Evolutionary conservation across 1,140 invertebrate species (phyloP), one percentile per base, ranked within the genome.

Genomic region (Diplogasteroides magnus): DNA sequence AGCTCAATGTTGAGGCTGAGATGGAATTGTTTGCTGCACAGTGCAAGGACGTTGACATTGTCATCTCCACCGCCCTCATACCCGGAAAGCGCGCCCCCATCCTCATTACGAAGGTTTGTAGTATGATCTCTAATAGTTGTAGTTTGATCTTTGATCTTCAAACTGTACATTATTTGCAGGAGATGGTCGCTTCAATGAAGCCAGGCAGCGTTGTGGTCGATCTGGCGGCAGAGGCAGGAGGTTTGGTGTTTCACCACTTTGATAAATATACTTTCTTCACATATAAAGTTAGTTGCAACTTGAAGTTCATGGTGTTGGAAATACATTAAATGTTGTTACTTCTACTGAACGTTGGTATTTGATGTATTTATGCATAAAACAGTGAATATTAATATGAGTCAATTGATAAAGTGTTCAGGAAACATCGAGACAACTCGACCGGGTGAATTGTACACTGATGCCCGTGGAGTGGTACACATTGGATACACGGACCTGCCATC

Each of bases 171-270:
- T 23, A 72, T 76, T 48, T 71, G 26, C 77, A 91, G 90, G 89
- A 90, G 83, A 91, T 92, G 82, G 86, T 93, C 56, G 87, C 89
- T 61, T 85, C 86, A 13, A 93, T 94, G 91, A 91, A 91, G 78
- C 91, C 91, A 0, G 92, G 92, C 15, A 91, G 90, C 70, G 91
- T 94, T 6, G 87, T 94, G 25, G 92, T 94, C 2, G 92, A 94
- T 83, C 84, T 94, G 73, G 92, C 92, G 1, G 90, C 92, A 0
- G 92, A 94, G 84, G 88, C 90, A 74, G 92, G 92, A 2, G 92
- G 37, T 48, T 48, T 11, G 19, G 6, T 48, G 6, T 11, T 48
- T 48, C 37, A 11, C 19, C 6, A 19, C 37, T 48, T 48, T 48
- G 37, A 48, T 48, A 6, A 6, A 48, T 6, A 48, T n/a, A 48